Evolutionary conservation across 2,797 vertebrate species (phyloP).

Genomic region (Cephalopachus bancanus): DNA sequence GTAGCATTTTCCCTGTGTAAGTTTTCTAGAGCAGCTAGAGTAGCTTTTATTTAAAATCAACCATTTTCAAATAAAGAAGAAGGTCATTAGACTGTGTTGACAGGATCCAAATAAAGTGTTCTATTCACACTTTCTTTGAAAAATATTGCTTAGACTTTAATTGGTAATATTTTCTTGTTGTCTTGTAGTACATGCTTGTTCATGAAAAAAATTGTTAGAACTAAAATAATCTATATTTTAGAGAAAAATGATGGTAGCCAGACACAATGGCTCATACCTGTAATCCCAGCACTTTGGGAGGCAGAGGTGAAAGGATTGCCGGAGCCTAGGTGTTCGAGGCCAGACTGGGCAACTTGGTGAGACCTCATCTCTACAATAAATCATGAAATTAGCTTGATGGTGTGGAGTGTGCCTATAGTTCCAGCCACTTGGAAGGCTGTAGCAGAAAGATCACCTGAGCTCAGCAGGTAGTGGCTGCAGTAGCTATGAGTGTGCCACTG

Average conservation of each 20-base stretch:
- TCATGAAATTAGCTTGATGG: no score
- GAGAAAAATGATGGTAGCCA: not conserved
- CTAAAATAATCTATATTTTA: constrained; percentile 50
- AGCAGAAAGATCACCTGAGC: no score
- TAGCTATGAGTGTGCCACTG: no score
- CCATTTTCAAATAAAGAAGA: constrained; percentile 70
- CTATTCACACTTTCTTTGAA: constrained; percentile 43
- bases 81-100: constrained; percentile 60
- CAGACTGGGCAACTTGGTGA: no score
- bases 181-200: constrained; percentile 22
- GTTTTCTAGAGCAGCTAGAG: constrained; percentile 47
- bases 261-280: no score
- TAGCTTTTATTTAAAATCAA: constrained; percentile 72
- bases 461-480: no score
- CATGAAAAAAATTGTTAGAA: constrained; percentile 30
- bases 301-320: no score
- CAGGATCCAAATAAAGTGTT: constrained; percentile 51
- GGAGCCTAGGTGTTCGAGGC: no score
- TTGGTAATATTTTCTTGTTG: constrained; percentile 64
- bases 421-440: no score
- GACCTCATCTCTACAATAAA: no score
- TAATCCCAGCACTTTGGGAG: no score
- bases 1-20: constrained; percentile 54
- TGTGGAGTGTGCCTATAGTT: no score
- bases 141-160: constrained; percentile 54